A percentile compares a stretch with the other conserved stretches of the same genome.
These are phyloP conservation scores for Phylloscopus whistleri DNA, from an alignment of 2,113 vertebrate genomes.

Conservation along the genomic window DNA sequence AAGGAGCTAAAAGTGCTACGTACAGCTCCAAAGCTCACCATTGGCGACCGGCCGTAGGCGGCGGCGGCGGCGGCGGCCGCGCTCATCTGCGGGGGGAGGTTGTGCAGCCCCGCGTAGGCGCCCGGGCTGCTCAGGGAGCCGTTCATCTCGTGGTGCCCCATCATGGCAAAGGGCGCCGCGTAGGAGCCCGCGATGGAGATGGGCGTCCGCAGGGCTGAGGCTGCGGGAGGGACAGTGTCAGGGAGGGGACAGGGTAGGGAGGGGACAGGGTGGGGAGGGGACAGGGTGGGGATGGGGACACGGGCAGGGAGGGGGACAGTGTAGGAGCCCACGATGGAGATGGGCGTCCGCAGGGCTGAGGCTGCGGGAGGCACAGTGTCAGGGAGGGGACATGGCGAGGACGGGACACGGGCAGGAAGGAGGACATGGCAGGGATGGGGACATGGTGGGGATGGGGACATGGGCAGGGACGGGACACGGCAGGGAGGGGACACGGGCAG, in stretches of 20 bases:
- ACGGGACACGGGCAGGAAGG: no score
- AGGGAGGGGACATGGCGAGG: no score
- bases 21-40: constrained; percentile 85
- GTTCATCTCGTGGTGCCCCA: constrained; percentile 96
- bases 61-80: constrained; percentile 85
- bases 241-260: no score
- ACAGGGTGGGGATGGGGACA: neutral
- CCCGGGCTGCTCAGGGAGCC: constrained; percentile 89
- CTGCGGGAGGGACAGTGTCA: constrained; percentile 24
- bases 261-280: no score
- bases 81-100: constrained; percentile 91
- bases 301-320: no score
- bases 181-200: constrained; percentile 90
- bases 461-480: no score
- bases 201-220: constrained; percentile 87
- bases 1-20: constrained; percentile 76
- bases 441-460: no score
- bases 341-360: no score
- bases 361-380: no score
- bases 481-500: no score
- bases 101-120: constrained; percentile 89
- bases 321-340: no score
- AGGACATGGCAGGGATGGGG: neutral
- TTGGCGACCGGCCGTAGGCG: constrained; percentile 88
- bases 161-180: constrained; percentile 89